Conservation (phyloP, 1,140 invertebrate species). For the Heliconius eleuchia region DNA sequence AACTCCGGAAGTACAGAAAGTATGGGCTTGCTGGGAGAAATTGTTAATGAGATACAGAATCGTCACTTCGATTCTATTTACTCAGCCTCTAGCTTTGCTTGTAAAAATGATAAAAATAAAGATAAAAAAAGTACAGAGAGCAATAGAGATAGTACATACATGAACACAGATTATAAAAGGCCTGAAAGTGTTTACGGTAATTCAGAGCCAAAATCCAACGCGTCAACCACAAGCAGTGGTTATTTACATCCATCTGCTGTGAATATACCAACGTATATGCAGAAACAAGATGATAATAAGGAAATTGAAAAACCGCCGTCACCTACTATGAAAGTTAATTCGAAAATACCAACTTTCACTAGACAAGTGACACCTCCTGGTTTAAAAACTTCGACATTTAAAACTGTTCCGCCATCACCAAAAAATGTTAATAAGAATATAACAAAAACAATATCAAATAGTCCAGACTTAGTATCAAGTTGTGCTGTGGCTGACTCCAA, state of each 20-base stretch:
- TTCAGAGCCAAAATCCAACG: conserved; percentile 82
- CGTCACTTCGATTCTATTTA: conserved; percentile 93
- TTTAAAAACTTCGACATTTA: conserved; percentile 72
- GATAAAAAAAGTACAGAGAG: conserved; percentile 68
- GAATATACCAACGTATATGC: conserved; percentile 82
- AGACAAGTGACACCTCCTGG: conserved; percentile 80
- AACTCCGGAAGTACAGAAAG: conserved; percentile 82
- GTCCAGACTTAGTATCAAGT: conserved; percentile 87
- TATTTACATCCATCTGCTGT: conserved; percentile 87
- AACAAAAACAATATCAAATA: conserved; percentile 80
- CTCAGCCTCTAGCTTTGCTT: conserved; percentile 85
- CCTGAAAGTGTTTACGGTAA: conserved; percentile 84
- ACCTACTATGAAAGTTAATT: conserved; percentile 66
- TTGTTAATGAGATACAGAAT: conserved; percentile 92
- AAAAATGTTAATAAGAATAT: conserved; percentile 60
- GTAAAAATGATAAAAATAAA: conserved; percentile 86
- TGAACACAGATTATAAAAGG: conserved; percentile 81
- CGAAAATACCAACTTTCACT: conserved; percentile 73
- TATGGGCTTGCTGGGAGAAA: conserved; percentile 89
- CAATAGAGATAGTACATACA: conserved; percentile 71
- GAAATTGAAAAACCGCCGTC: conserved; percentile 65
- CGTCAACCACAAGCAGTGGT: conserved; percentile 86
- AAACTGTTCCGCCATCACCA: conserved; percentile 63
- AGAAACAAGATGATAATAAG: conserved; percentile 48
- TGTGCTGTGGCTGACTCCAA: conserved; percentile 78